Evolutionary conservation across 2,113 vertebrate genomes (phyloP).

Genomic region (Syngnathus scovelli): DNA sequence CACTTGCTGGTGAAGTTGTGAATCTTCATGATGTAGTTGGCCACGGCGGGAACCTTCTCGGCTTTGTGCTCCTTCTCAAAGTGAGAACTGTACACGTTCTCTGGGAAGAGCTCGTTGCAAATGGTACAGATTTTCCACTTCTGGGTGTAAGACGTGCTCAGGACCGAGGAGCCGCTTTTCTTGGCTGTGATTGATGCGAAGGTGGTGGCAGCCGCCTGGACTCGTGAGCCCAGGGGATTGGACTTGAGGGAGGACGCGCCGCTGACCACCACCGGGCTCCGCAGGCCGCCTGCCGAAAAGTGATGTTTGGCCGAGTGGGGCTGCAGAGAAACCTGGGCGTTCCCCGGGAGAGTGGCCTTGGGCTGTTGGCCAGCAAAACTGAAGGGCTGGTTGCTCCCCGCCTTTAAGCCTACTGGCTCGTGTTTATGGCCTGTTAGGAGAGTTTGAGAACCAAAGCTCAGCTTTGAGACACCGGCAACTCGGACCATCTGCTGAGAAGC

Average conservation of each 20-base stretch:
- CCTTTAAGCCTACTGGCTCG: slow-evolving; percentile 81
- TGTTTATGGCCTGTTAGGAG: slow-evolving; percentile 85
- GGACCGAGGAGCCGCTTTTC: slow-evolving; percentile 65
- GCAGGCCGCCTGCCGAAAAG: slow-evolving; percentile 77
- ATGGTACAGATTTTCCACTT: slow-evolving; percentile 99
- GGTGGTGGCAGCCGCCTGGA: slow-evolving; percentile 76
- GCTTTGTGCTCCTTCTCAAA: slow-evolving; percentile 99
- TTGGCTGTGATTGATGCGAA: slow-evolving; percentile 69
- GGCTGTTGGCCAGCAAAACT: slow-evolving; percentile 76
- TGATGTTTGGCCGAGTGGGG: slow-evolving; percentile 87
- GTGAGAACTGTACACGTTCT: slow-evolving; percentile 94
- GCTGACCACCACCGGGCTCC: slow-evolving; percentile 71
- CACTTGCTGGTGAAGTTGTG: slow-evolving; percentile 99
- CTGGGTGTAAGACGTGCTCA: slow-evolving; percentile 89
- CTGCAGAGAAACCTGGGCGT: slow-evolving; percentile 83
- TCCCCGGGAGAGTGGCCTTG: slow-evolving; percentile 80
- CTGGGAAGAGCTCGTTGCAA: slow-evolving; percentile 97
- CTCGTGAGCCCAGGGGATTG: slow-evolving; percentile 75
- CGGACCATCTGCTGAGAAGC: slow-evolving; percentile 84
- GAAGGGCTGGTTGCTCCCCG: slow-evolving; percentile 72
- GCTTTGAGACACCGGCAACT: slow-evolving; percentile 82
- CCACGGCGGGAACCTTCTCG: slow-evolving; percentile 94
- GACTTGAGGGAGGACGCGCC: slow-evolving; percentile 78
- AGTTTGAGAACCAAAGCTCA: slow-evolving; percentile 78
- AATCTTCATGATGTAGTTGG: slow-evolving; percentile 99